Evolutionary conservation across 2,113 vertebrate species (phyloP).

Genomic region (Saccopteryx bilineata): DNA sequence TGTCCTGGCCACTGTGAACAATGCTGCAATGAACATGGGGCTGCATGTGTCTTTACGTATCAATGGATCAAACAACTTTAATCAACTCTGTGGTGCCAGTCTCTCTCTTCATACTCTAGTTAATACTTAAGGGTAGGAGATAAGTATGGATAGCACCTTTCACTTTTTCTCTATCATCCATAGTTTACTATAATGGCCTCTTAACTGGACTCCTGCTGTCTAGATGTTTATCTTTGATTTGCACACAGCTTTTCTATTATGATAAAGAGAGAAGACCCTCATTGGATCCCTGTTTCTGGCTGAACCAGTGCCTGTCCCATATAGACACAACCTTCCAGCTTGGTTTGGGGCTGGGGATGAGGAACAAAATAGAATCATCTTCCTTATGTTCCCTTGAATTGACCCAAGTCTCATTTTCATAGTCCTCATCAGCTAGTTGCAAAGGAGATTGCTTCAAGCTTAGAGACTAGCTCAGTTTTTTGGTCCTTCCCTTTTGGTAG

Average conservation of each 20-base stretch:
- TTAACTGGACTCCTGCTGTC: not conserved
- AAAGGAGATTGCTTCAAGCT: constrained; percentile 41
- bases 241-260: not conserved
- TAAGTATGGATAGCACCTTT: not conserved
- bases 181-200: not conserved
- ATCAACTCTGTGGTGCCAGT: not conserved
- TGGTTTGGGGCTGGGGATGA: constrained; percentile 1
- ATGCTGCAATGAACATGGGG: no score
- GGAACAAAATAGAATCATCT: constrained; percentile 39
- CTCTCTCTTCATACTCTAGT: constrained; percentile 17
- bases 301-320: not conserved
- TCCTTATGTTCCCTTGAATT: constrained; percentile 33
- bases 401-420: constrained; percentile 1
- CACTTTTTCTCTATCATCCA: constrained; percentile 27
- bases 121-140: constrained; percentile 60
- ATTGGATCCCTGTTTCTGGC: not conserved
- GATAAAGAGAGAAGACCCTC: constrained; percentile 21
- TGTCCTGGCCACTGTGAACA: no score
- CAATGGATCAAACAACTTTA: constrained; percentile 19
- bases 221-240: constrained; percentile 29
- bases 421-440: constrained; percentile 29
- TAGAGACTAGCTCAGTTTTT: constrained; percentile 24
- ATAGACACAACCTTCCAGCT: not conserved
- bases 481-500: constrained; percentile 16
- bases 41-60: no score